Evolutionary conservation across 1,140 invertebrate species (phyloP).

Genomic region (Mycetomoellerius zeteki): DNA sequence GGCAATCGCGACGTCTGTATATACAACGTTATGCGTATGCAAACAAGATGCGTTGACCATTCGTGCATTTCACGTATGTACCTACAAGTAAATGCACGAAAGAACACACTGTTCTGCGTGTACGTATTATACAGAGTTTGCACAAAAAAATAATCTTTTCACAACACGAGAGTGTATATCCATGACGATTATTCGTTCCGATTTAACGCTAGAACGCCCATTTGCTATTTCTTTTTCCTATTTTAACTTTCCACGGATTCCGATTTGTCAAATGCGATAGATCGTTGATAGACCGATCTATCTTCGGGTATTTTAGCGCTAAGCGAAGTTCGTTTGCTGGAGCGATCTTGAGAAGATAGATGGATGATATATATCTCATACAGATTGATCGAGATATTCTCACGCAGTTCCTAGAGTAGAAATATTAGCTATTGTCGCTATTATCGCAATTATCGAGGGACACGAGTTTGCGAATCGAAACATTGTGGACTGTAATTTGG

Average conservation of each 20-base stretch:
- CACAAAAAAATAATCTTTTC: slow-evolving; percentile 65
- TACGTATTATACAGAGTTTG: slow-evolving; percentile 72
- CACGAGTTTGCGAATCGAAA: slow-evolving; percentile 24
- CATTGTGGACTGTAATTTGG: not conserved
- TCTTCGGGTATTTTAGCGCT: not conserved
- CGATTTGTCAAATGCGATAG: not conserved
- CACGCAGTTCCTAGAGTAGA: slow-evolving; percentile 71
- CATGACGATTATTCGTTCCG: not conserved
- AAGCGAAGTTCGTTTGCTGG: not conserved
- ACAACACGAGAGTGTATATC: not conserved
- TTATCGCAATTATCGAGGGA: not conserved
- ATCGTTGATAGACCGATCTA: not conserved
- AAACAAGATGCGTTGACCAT: slow-evolving; percentile 31
- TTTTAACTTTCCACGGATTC: not conserved
- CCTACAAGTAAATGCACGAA: slow-evolving; percentile 14
- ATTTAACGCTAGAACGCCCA: slow-evolving; percentile 27
- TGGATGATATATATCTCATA: not conserved
- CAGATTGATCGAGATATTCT: slow-evolving; percentile 57
- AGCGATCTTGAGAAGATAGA: not conserved
- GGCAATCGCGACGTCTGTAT: slow-evolving; percentile 67
- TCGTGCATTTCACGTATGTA: slow-evolving; percentile 45
- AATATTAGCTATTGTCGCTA: slow-evolving; percentile 4
- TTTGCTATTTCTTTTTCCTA: not conserved
- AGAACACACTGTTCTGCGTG: slow-evolving; percentile 41
- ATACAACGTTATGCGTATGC: slow-evolving; percentile 59